Conservation (phyloP, 2,113 vertebrate species). For the Sceloporus tristichus region DNA sequence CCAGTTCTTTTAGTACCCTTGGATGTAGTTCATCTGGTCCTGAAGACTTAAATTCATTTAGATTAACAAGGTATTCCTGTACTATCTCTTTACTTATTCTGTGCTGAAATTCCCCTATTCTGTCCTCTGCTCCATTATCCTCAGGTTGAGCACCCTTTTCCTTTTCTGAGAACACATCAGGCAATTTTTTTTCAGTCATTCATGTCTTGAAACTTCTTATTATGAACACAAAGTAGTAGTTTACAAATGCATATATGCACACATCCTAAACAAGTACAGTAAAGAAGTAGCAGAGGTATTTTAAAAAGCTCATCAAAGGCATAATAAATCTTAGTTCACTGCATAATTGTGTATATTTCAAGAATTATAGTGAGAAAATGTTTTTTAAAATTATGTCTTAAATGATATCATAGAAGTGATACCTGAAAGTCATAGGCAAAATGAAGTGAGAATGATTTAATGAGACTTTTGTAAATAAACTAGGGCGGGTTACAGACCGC, state of each 20-base stretch:
- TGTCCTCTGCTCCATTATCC: too few relatives aligned
- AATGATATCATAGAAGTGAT: fast-evolving
- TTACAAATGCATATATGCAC: not conserved
- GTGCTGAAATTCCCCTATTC: too few relatives aligned
- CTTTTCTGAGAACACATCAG: not conserved
- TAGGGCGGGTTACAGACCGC: too few relatives aligned
- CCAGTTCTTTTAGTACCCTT: too few relatives aligned
- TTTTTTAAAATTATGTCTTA: not conserved
- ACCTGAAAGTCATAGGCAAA: fast-evolving
- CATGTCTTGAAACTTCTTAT: not conserved
- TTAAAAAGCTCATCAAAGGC: conserved; percentile 2
- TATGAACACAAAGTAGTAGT: not conserved
- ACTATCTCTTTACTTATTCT: too few relatives aligned
- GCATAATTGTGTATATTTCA: not conserved
- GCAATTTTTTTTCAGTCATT: not conserved
- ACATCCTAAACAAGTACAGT: not conserved
- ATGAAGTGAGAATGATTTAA: not conserved
- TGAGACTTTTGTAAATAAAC: not conserved
- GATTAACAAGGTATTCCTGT: too few relatives aligned
- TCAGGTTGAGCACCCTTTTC: too few relatives aligned
- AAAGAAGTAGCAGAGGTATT: not conserved
- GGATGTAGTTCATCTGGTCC: too few relatives aligned
- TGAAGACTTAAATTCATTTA: too few relatives aligned
- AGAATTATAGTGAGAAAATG: not conserved
- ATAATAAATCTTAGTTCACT: not conserved